Evolutionary conservation across 1,140 invertebrate species (phyloP).

Genomic region (Anastatus disparis): DNA sequence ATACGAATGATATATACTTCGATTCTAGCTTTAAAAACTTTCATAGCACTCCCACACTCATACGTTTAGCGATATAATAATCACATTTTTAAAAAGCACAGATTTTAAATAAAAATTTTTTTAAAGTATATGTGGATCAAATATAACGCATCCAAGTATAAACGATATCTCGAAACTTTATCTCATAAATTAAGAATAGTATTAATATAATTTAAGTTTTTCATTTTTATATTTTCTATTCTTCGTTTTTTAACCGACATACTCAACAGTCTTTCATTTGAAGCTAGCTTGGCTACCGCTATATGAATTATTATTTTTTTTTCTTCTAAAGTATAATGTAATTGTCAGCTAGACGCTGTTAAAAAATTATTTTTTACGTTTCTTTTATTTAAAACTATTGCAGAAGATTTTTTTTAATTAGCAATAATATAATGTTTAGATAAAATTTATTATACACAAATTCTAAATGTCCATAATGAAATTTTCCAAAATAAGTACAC

Average conservation of each 20-base stretch:
- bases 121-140: background rate
- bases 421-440: background rate
- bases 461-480: background rate
- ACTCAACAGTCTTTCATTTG: constrained; percentile 21
- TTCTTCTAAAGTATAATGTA: background rate
- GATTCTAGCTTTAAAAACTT: background rate
- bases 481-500: background rate
- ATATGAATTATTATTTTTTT: background rate
- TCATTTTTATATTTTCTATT: too few relatives aligned
- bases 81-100: background rate
- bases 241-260: too few relatives aligned
- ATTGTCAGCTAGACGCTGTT: background rate
- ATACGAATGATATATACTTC: background rate
- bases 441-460: background rate
- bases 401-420: background rate
- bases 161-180: background rate
- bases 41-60: background rate
- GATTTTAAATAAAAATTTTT: background rate
- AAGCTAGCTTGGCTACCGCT: background rate
- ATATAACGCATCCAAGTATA: background rate
- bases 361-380: background rate
- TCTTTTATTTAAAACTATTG: background rate
- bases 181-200: background rate
- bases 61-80: background rate
- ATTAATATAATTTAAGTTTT: background rate